These are phyloP conservation scores for Dascillus cervinus DNA, from an alignment of 2,888 invertebrate genomes.

Conservation along the genomic window DNA sequence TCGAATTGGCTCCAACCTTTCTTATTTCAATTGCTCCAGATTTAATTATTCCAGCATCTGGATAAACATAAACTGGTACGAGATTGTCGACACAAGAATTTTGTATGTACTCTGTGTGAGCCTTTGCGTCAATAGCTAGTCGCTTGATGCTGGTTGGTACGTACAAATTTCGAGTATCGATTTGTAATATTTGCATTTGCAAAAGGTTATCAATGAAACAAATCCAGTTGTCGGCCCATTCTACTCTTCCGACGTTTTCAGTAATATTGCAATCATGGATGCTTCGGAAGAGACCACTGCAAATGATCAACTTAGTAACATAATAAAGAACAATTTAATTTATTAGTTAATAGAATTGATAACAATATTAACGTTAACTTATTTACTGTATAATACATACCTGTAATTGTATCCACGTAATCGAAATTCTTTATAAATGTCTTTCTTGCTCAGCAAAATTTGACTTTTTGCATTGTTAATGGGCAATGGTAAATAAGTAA, in stretches of 20 bases:
- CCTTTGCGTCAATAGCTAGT: conserved; percentile 15
- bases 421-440: conserved; percentile 61
- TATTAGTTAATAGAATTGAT: no score
- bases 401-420: conserved; percentile 57
- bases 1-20: no score
- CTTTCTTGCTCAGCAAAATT: conserved; percentile 50
- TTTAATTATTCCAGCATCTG: conserved; percentile 31
- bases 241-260: no score
- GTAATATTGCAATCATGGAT: conserved; percentile 19
- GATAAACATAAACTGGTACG: conserved; percentile 39
- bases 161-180: conserved; percentile 59
- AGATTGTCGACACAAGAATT: conserved; percentile 24
- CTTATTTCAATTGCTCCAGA: conserved; percentile 73
- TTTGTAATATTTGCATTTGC: conserved; percentile 67
- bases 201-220: conserved; percentile 83
- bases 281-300: no score
- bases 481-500: no score
- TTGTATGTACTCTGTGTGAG: conserved; percentile 15
- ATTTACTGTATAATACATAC: no score
- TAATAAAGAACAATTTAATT: no score
- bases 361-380: no score
- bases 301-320: no score
- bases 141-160: conserved; percentile 50
- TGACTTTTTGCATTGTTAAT: conserved; percentile 17
- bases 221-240: conserved; percentile 85